Evolutionary conservation across 2,797 vertebrate species (phyloP), one percentile per base, ranked within the genome.

Genomic region (Mus caroli): DNA sequence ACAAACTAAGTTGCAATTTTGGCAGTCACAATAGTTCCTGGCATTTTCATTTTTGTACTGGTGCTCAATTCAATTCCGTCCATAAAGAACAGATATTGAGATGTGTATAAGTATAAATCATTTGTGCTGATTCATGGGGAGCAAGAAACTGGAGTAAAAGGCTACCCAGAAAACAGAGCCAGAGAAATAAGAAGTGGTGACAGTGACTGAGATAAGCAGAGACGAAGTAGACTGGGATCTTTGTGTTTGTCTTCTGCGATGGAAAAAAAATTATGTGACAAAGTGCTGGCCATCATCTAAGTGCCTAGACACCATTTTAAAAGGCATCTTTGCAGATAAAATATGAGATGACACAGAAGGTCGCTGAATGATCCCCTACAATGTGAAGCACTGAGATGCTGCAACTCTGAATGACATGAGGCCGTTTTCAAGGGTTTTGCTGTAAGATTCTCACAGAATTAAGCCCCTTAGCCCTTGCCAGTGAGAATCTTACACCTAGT

Each of bases 31-130:
- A 98, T 97, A 98, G 98, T 98, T 98, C 96, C 97, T 90, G 96
- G 98, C 98, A 98, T 97, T 98, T 98, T 98, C 98, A 98, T 98
- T 98, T 98, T 98, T 97, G 91, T 97, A 97, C 96, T 98, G 97
- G 80, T 50, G 6, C 94, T 98, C 95, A 6, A 98, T 96, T 98
- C 97, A 98, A 98, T 98, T 97, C 97, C 97, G 97, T 98, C 95
- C 97, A 52, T 97, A 97, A 98, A 97, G 88, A 98, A 97, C 90
- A 97, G 94, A 98, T 98, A 93, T 98, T 97, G 97, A 1, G 37
- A 84, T 97, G 80, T 94, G 91, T 97, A 86, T 96, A 97, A 98
- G 94, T 52, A 96, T 96, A 98, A 97, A 97, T 97, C 97, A 95
- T 98, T 97, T 98, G 97, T 96, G 89, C 95, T 93, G 37, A 95